Percentiles rank a stretch among this genome's conserved stretches.
These are phyloP conservation scores for Carcina quercana DNA, from an alignment of 2,888 invertebrate species.

Conservation along the genomic window DNA sequence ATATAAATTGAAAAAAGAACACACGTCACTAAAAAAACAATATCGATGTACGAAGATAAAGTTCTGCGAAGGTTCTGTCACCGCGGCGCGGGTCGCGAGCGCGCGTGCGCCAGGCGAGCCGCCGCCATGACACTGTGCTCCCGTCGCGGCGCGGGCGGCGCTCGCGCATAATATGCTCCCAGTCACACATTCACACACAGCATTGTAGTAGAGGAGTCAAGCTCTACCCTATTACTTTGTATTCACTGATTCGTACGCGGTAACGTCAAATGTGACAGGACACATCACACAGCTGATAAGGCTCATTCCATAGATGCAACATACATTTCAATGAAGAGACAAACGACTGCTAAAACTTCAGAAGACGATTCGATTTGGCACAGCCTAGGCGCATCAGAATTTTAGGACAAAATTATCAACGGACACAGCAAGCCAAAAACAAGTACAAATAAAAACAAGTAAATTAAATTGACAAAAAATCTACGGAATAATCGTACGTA, in stretches of 20 bases:
- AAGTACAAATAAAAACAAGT: too few species aligned
- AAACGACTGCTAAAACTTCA: too few species aligned
- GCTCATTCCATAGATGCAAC: too few species aligned
- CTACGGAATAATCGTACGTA: too few species aligned
- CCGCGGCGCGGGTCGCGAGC: slow-evolving; percentile 33
- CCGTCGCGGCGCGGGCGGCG: slow-evolving; percentile 34
- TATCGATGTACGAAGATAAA: slow-evolving; percentile 3
- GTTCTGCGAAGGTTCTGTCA: slow-evolving; percentile 12
- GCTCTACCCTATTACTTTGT: slow-evolving; percentile 31
- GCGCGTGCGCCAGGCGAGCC: slow-evolving; percentile 49
- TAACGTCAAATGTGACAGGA: too few species aligned
- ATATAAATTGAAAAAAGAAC: background rate
- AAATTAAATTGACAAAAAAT: too few species aligned
- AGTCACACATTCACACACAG: slow-evolving; percentile 61
- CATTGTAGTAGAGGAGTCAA: slow-evolving; percentile 40
- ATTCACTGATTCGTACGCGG: slow-evolving; percentile 1
- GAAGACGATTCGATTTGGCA: too few species aligned
- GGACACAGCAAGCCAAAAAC: too few species aligned
- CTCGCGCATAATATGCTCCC: slow-evolving; percentile 48
- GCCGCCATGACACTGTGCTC: slow-evolving; percentile 61
- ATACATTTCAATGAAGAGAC: too few species aligned
- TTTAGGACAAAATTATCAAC: too few species aligned
- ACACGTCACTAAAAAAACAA: background rate
- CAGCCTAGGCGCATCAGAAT: too few species aligned
- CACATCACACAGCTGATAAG: too few species aligned